phyloP scores from a whole-genome alignment of 2,113 vertebrate species.

The Labeo catla region DNA sequence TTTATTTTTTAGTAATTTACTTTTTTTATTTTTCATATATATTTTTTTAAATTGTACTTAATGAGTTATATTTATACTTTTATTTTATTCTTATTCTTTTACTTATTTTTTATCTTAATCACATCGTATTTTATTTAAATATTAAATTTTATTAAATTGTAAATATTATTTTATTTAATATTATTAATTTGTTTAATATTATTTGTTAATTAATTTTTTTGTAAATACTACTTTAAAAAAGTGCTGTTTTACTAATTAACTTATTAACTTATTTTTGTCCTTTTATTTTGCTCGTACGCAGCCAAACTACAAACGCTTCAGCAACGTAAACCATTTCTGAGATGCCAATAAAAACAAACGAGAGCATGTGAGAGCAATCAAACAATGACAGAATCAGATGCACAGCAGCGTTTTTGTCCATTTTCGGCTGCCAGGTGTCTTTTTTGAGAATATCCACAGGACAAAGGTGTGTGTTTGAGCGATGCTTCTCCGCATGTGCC shows the following conservation, averaged over 20 bases:
- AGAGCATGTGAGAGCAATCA: neutral
- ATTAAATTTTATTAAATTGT: no score
- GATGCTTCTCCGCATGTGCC: neutral
- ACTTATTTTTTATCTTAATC: no score
- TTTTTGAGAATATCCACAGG: neutral
- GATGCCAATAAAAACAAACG: neutral
- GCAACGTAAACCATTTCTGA: neutral
- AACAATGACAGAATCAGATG: neutral
- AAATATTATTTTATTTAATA: no score
- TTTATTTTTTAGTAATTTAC: no score
- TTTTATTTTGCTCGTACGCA: neutral
- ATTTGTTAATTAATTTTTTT: no score
- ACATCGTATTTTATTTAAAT: no score
- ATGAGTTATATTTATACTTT: neutral
- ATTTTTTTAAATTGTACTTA: no score
- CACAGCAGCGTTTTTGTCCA: neutral
- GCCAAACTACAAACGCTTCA: neutral
- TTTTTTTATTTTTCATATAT: no score
- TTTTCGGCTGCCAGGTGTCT: neutral
- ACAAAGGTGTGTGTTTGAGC: neutral
- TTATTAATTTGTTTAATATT: no score
- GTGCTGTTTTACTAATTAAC: neutral
- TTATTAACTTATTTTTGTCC: neutral
- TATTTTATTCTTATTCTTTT: neutral
- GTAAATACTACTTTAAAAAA: neutral